Base-by-base conservation (phyloP, 2,888 invertebrate genomes). In the Deroplatys truncata region DNA sequence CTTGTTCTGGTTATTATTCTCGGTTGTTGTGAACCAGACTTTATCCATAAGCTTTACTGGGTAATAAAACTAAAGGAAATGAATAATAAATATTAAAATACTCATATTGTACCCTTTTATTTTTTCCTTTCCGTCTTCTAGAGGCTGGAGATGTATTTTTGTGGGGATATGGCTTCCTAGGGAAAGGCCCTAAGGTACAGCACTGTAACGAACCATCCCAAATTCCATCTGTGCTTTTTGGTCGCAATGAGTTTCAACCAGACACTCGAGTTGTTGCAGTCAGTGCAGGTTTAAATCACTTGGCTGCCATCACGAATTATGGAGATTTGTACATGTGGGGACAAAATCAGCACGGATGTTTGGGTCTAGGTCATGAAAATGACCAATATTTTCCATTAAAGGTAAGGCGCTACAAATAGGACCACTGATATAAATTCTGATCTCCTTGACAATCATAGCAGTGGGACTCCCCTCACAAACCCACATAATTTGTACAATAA, bases 261-360 rank as follows among this genome's bases (percentile, higher is more conserved):
- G 95, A 97, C 90, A 94, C 94, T 7, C 94, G 93, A 91, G 97
- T 98, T 16, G 94, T 94, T 84, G 94, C 95, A 91, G 95, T 98
- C 31, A 94, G 94, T 31, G 96, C 96, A 92, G 98, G 98, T 0
- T 94, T 97, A 88, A 96, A 96, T 91, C 96, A 97, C 92, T 95
- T 97, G 93, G 97, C 96, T 28, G 99, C 98, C 0, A 93, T 98
- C 0, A 98, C 97, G 28, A 96, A 96, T 91, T 94, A 94, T 29
- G 98, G 98, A 0, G 97, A 98, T 93, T 93, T 99, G 13, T 99
- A 96, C 92, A 97, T 96, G 93, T 99, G 99, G 99, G 99, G 99
- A 0, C 95, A 96, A 92, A 99, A 99, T 93, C 95, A 96, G 91
- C 95, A 95, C 91, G 97, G 97, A 0, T 97, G 97, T 92, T 94